Base-by-base conservation (phyloP, 2,113 vertebrate genomes). In the Cromileptes altivelis region DNA sequence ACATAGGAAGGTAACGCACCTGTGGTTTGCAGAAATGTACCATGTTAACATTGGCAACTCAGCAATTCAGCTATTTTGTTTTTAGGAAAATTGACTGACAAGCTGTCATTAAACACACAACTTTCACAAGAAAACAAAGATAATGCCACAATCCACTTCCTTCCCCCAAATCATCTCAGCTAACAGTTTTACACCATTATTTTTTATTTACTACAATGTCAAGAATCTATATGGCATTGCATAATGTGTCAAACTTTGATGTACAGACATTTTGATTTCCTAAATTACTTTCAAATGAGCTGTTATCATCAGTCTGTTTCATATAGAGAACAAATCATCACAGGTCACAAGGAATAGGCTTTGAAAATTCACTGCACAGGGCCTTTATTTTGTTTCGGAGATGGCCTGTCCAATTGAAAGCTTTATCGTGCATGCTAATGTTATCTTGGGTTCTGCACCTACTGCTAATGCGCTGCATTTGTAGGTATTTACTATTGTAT, bases 401-500 rank as follows among this genome's bases (percentile, higher is more conserved):
- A 91, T 88, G 80, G 85, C 78, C 92, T 90, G 90, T 91, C 91
- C 86, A 80, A 84, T 71, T 42, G 78, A 73, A 80, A 77, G 90
- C 81, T 83, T 88, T 85, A 87, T 84, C 47, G 60, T 55, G 88
- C 90, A 92, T 92, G 84, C 82, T 90, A 91, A 93, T 91, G 87
- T 84, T 87, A 82, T 47, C 85, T 75, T 27, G 40, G 85, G 55
- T 57, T 75, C 90, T 84, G 91, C 88, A 75, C 67, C 88, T 82
- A 89, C 92, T 90, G 74, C 92, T 92, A 93, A 93, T 90, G 88
- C 19, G 45, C 68, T 75, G 86, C 78, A 85, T 92, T 81, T 87
- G 86, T 85, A 80, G 79, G 81, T 88, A 90, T 92, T 91, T 91
- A 88, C 88, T 78, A 86, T 92, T 89, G 85, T 82, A 85, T 83